Percentiles rank a stretch among this genome's conserved stretches.
Conservation (phyloP, 2,113 vertebrate genomes). For the Petrocephalus zakoni region DNA sequence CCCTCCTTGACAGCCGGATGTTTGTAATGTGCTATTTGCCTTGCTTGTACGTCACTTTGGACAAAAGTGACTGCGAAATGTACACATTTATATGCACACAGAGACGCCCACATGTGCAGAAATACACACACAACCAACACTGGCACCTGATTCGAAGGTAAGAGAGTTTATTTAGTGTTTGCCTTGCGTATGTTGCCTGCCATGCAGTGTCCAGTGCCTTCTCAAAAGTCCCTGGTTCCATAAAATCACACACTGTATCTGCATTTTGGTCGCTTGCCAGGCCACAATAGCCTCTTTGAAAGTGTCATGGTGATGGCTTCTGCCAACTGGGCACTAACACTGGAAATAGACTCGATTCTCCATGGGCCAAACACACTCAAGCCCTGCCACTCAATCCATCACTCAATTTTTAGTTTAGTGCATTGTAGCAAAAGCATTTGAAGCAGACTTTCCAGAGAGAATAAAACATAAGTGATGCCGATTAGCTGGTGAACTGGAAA, state of each 20-base stretch:
- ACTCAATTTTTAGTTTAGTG: neutral
- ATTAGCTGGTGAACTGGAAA: neutral
- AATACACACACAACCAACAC: neutral
- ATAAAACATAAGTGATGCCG: neutral
- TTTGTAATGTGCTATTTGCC: neutral
- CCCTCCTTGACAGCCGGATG: neutral
- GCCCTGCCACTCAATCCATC: neutral
- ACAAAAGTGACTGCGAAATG: neutral
- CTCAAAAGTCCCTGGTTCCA: neutral
- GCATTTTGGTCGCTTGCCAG: neutral
- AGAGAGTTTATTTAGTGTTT: neutral
- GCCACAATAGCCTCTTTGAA: neutral
- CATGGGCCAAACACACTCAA: neutral
- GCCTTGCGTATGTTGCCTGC: neutral
- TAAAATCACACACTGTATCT: neutral
- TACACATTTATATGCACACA: neutral
- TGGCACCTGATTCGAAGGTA: neutral
- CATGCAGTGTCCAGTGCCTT: neutral
- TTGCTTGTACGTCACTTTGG: neutral
- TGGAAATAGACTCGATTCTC: neutral
- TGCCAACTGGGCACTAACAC: neutral
- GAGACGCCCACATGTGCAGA: too few species aligned
- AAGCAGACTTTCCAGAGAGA: neutral
- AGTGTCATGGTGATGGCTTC: neutral
- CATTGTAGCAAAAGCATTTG: neutral